Conservation (phyloP, 2,113 vertebrate genomes). For the Panthera leo region DNA sequence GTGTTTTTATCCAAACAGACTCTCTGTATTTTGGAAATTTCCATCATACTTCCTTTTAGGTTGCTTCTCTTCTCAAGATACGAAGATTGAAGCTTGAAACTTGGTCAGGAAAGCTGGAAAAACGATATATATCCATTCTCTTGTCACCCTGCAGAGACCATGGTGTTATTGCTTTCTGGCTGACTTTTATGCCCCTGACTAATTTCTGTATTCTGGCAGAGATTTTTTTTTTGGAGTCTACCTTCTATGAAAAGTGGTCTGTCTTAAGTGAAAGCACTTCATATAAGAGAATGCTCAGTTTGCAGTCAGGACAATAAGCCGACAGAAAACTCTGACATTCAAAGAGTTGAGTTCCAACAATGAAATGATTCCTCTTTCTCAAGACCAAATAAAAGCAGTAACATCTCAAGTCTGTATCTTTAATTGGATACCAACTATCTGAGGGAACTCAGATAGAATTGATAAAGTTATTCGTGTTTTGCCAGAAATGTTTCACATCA, state of each 20-base stretch:
- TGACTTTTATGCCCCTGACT: background rate
- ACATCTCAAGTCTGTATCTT: background rate
- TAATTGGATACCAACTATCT: background rate
- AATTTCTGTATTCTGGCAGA: background rate
- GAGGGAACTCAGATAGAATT: background rate
- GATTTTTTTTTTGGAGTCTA: background rate
- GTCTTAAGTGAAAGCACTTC: background rate
- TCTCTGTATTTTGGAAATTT: slow-evolving; percentile 85
- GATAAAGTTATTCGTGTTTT: background rate
- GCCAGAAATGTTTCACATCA: background rate
- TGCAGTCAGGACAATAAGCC: background rate
- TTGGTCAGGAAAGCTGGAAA: slow-evolving; percentile 13
- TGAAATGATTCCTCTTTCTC: background rate
- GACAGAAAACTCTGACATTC: background rate
- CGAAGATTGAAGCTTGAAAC: slow-evolving; percentile 6
- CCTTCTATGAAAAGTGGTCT: background rate
- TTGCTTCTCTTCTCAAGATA: slow-evolving; percentile 75
- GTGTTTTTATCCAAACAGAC: slow-evolving; percentile 80
- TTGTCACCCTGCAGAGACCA: background rate
- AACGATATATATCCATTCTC: background rate
- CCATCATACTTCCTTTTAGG: slow-evolving; percentile 80
- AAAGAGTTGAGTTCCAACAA: background rate
- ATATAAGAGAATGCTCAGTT: background rate
- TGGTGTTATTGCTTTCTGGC: background rate
- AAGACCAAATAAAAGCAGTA: background rate